Evolutionary conservation across 2,797 vertebrate genomes (phyloP), one percentile per base, ranked within the genome.

Genomic region (Psittacula derbiana): DNA sequence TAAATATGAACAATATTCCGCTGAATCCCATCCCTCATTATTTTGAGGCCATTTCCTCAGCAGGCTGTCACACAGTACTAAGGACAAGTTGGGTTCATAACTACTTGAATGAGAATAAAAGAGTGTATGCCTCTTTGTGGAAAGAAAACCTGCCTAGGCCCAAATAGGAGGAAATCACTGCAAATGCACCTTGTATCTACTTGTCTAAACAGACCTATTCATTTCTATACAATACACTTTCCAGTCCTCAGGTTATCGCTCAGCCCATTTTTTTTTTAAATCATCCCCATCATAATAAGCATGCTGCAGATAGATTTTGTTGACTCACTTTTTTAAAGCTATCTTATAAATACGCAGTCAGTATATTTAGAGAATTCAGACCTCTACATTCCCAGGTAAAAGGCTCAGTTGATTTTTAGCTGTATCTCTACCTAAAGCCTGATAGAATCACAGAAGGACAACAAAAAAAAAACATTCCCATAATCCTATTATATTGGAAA

Each of bases 1-100:
- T 97, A 98, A 98, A 97, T 96, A 98, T 86, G 97, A 98, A 95
- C 97, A 97, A 90, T 97, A 97, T 98, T 98, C 97, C 47, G 27
- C 96, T 96, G 94, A 97, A 97, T 97, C 94, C 96, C 95, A 93
- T 95, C 94, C 91, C 88, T 98, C 96, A 95, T 98, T 98, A 98
- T 98, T 97, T 97, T 93, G 93, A 71, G 96, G 95, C 96, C 95
- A 98, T 98, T 98, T 98, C 97, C 97, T 65, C 97, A 98, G 98
- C 97, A 96, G 97, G 97, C 82, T 94, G 93, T 97, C 96, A 87
- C 69, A 96, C 87, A 97, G 97, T 97, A 93, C 94, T 96, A 96
- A 96, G 97, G 96, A 97, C 94, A 97, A 97, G 97, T 97, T 97
- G 96, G 89, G 95, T 97, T 97, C 96, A 97, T 91, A 94, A 91